These are phyloP conservation scores for Hemicentrotus pulcherrimus DNA, from an alignment of 35 echinoderm and acorn worm genomes.

Conservation along the genomic window DNA sequence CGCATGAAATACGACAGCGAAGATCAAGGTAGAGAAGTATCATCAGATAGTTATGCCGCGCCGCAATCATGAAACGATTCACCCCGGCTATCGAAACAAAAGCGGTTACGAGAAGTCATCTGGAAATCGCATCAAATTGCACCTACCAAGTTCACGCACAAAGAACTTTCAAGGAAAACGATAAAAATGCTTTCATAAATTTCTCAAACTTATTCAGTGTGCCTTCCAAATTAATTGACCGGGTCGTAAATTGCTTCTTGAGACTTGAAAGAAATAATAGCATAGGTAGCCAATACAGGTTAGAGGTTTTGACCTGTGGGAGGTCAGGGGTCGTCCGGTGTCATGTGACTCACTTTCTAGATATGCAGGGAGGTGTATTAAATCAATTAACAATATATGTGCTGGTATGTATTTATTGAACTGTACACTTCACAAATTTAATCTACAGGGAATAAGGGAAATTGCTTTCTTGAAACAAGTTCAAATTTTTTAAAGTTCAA, in stretches of 20 bases:
- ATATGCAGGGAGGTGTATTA: neutral
- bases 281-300: neutral
- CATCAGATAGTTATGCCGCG: neutral
- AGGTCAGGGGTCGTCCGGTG: neutral
- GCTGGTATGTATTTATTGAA: neutral
- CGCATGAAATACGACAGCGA: too few species aligned
- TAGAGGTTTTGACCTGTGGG: too few species aligned
- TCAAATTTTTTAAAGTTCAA: too few species aligned
- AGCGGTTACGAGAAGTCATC: neutral
- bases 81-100: neutral
- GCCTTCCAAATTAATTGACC: slow-evolving; percentile 2
- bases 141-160: neutral
- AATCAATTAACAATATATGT: neutral
- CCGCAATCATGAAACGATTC: neutral
- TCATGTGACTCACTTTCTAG: neutral
- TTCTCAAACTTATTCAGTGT: slow-evolving; percentile 3
- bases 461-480: too few species aligned
- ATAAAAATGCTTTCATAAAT: neutral
- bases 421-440: too few species aligned
- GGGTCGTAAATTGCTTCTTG: neutral
- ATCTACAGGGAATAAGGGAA: too few species aligned
- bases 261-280: neutral
- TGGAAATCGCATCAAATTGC: slow-evolving; percentile 10
- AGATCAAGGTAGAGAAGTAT: too few species aligned
- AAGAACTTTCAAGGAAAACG: neutral